Base-by-base conservation (phyloP, 2,888 invertebrate genomes). In the Apamea sordens region DNA sequence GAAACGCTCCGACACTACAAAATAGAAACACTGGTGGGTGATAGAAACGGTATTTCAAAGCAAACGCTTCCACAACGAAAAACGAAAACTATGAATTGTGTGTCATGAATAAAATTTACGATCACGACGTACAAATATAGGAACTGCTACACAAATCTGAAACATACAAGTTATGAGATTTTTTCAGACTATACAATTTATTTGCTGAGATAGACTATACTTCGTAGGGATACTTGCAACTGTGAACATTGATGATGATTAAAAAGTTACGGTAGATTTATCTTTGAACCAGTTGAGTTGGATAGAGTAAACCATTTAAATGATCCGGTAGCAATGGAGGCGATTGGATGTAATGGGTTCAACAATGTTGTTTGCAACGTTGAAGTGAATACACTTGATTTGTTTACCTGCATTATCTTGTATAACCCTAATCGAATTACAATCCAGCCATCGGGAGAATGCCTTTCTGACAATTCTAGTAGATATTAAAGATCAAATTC, bases 141-240 rank as follows among this genome's bases (percentile, higher is more conserved):
- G 28, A 89, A 70, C 93, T 76, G 92, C 90, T 92, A 92, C 88
- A 85, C 36, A 88, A 80, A 95, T 95, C 96, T 96, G 96, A 94
- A 96, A 96, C 96, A 96, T 93, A 96, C 90, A 94, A 90, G 88
- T 92, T 89, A 91, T 95, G 93, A 94, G 79, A 93, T 87, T 77
- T 90, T 92, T 90, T 90, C 80, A 80, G 80, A 90, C 89, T 81
- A 74, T 84, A 84, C 79, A 81, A 83, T 83, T 71, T 71, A 41
- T 77, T 80, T 81, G 82, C 85, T 72, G 80, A 88, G 86, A 79
- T 72, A 80, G 81, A 92, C 90, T 91, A 89, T 87, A 90, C 89
- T 90, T 91, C 87, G 63, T 32, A 8, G 6, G 13, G 79, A 28
- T 72, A 76, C 74, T 76, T 72, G 71, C 44, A 70, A 47, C 76